phyloP scores from a whole-genome alignment of 2,797 vertebrate species.

The Ciconia nigra region DNA sequence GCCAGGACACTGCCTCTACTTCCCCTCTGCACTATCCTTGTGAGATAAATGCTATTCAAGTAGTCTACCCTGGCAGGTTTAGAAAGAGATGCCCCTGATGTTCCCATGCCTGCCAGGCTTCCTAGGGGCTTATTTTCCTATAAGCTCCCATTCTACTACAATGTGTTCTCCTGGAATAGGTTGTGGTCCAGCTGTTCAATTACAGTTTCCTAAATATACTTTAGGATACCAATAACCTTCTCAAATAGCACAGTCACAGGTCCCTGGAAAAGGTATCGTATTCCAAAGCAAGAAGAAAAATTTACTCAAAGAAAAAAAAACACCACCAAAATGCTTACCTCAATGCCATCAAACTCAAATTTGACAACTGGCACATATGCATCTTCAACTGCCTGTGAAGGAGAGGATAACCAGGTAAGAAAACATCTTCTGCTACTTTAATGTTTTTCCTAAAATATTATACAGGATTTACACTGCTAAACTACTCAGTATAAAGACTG shows the following conservation, averaged over 20 bases:
- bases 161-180: background rate
- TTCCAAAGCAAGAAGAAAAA: background rate
- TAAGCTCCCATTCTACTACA: background rate
- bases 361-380: constrained; percentile 98
- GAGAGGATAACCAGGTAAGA: background rate
- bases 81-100: background rate
- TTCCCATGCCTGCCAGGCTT: background rate
- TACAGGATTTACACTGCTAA: background rate
- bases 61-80: accelerated
- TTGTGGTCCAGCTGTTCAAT: background rate
- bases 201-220: background rate
- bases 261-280: background rate
- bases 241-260: background rate
- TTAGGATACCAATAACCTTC: background rate
- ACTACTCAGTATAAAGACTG: background rate
- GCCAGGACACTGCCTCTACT: background rate
- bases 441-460: background rate
- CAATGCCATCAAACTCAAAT: constrained; percentile 96
- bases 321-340: constrained; percentile 81
- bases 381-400: constrained; percentile 92
- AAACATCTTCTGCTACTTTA: background rate
- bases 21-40: background rate
- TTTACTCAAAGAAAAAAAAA: background rate
- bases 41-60: background rate
- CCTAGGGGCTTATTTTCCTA: background rate